These are phyloP conservation scores for Saccopteryx leptura DNA, from an alignment of 2,113 vertebrate genomes.

Conservation along the genomic window DNA sequence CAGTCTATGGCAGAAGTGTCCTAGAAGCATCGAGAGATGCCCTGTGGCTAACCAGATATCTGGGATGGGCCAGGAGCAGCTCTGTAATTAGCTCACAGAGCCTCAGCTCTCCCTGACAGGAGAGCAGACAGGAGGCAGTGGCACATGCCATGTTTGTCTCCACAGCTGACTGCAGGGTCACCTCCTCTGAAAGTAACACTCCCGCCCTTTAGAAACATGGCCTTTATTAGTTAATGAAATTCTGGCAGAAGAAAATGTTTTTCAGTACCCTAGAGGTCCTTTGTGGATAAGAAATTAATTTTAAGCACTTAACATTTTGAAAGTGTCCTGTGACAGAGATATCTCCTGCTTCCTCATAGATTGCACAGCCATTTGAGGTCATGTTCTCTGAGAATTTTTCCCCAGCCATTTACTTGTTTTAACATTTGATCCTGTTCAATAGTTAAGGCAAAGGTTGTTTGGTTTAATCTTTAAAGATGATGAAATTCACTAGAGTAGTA, in stretches of 20 bases:
- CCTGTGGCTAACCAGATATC: conserved; percentile 61
- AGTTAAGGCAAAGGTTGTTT: conserved; percentile 68
- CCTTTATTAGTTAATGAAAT: conserved; percentile 57
- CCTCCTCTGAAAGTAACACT: conserved; percentile 36
- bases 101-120: background rate
- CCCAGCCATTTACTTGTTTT: conserved; percentile 69
- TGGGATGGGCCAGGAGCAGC: background rate
- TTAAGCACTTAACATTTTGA: conserved; percentile 56
- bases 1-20: background rate
- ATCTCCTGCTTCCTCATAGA: conserved; percentile 35
- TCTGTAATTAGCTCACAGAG: conserved; percentile 42
- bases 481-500: conserved; percentile 66
- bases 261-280: background rate
- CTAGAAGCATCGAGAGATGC: conserved; percentile 24
- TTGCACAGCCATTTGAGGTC: conserved; percentile 67
- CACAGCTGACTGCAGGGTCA: conserved; percentile 9
- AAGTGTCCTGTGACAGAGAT: conserved; percentile 62
- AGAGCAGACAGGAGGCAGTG: background rate
- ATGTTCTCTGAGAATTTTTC: conserved; percentile 74
- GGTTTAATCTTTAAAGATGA: conserved; percentile 78
- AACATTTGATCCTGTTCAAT: conserved; percentile 69
- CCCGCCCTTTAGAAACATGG: conserved; percentile 28
- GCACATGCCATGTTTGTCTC: background rate
- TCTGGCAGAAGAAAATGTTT: conserved; percentile 52
- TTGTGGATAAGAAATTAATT: conserved; percentile 77